These are phyloP conservation scores for Parnassius mnemosyne DNA, from an alignment of 2,888 invertebrate species.

Conservation along the genomic window DNA sequence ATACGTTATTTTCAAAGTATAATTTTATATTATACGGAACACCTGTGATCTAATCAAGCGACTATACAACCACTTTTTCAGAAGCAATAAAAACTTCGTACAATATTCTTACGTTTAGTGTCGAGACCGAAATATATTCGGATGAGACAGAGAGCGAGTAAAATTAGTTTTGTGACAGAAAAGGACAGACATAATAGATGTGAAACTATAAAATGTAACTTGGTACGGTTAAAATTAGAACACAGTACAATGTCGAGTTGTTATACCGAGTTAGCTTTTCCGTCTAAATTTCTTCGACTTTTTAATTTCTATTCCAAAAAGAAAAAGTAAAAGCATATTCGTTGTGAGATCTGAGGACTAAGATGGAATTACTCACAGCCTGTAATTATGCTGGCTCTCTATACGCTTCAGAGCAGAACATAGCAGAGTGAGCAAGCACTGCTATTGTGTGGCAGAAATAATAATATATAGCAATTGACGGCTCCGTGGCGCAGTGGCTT, in stretches of 20 bases:
- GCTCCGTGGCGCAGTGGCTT: no score
- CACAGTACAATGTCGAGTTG: constrained; percentile 46
- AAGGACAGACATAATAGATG: constrained; percentile 18
- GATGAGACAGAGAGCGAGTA: constrained; percentile 16
- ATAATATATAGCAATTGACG: no score
- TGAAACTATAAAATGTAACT: constrained; percentile 43
- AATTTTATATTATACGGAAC: constrained; percentile 9
- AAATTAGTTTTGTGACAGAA: constrained; percentile 19
- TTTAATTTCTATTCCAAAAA: no score
- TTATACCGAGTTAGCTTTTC: constrained; percentile 27
- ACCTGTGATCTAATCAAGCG: background rate
- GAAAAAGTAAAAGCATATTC: no score
- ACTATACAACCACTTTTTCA: constrained; percentile 14
- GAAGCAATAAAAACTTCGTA: constrained; percentile 29
- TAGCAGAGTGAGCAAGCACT: no score
- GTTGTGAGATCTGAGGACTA: no score
- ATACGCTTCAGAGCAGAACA: no score
- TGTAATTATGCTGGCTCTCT: no score
- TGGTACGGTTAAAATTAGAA: constrained; percentile 46
- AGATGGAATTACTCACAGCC: no score
- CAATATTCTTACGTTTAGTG: constrained; percentile 26
- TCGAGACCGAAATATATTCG: constrained; percentile 24
- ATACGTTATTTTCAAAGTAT: no score
- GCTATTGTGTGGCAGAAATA: no score
- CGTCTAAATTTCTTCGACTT: constrained; percentile 24